phyloP scores from a whole-genome alignment of 2,888 invertebrate genomes.

The Balanococcus diminutus region DNA sequence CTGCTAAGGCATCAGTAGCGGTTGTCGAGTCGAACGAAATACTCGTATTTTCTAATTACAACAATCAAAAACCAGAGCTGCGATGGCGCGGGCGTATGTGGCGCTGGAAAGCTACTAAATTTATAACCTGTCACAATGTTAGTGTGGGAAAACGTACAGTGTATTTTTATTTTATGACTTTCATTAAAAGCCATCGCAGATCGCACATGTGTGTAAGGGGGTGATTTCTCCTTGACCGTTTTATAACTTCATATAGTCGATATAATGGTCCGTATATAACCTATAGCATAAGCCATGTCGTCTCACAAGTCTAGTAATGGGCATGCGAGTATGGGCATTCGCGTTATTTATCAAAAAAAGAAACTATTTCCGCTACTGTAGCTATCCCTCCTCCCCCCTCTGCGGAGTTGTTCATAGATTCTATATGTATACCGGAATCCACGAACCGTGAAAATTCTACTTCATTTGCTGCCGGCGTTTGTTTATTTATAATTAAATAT shows the following conservation, averaged over 20 bases:
- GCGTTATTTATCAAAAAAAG: neutral
- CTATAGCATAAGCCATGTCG: neutral
- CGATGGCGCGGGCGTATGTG: neutral
- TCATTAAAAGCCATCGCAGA: slow-evolving; percentile 29
- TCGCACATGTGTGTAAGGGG: neutral
- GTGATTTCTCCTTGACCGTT: slow-evolving; percentile 26
- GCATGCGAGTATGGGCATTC: no score
- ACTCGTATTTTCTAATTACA: neutral
- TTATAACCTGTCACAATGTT: slow-evolving; percentile 12
- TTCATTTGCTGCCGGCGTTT: neutral
- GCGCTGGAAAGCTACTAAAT: neutral
- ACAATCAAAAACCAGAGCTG: slow-evolving; percentile 10
- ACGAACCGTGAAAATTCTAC: slow-evolving; percentile 22
- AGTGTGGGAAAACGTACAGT: neutral
- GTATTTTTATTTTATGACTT: slow-evolving; percentile 31
- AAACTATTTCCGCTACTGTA: neutral
- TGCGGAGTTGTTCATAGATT: neutral
- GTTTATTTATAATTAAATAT: slow-evolving; percentile 6
- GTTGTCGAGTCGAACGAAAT: neutral
- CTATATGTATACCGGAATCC: neutral
- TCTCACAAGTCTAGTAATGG: neutral
- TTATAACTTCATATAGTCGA: neutral
- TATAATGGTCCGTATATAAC: neutral
- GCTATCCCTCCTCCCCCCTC: neutral
- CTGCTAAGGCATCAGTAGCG: no score